Conservation (phyloP, 2,797 vertebrate species). For the Erpetoichthys calabaricus region DNA sequence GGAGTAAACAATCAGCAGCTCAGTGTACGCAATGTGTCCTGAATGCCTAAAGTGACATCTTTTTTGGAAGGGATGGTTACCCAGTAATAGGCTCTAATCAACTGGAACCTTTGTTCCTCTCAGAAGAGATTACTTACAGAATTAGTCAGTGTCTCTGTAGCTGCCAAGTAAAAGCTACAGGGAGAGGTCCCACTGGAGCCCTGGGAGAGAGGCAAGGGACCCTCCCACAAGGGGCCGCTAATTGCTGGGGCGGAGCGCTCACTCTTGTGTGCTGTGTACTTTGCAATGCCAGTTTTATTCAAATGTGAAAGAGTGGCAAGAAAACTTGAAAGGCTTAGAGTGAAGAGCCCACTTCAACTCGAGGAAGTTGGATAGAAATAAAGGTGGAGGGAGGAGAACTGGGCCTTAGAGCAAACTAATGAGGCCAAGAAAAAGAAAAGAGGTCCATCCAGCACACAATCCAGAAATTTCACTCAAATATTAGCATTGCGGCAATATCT, state of each 20-base stretch:
- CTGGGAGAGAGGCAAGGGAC: constrained; percentile 7
- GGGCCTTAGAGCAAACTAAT: not conserved
- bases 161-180: constrained; percentile 1
- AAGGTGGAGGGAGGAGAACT: constrained; percentile 19
- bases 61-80: constrained; percentile 4
- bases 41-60: constrained; percentile 13
- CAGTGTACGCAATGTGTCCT: constrained; percentile 11
- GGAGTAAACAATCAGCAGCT: constrained; percentile 13
- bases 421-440: too few species aligned
- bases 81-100: constrained; percentile 7
- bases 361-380: constrained; percentile 24
- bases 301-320: constrained; percentile 7
- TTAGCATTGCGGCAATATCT: not conserved
- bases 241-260: constrained; percentile 16
- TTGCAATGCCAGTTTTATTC: constrained; percentile 12
- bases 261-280: constrained; percentile 20
- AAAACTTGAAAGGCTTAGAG: not conserved
- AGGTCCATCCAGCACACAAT: too few species aligned
- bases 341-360: constrained; percentile 9
- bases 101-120: constrained; percentile 11
- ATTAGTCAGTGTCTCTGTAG: constrained; percentile 3
- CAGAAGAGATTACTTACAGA: constrained; percentile 14
- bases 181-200: constrained; percentile 2
- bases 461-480: not conserved
- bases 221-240: constrained; percentile 11